Evolutionary conservation across 1,140 invertebrate genomes (phyloP).

Genomic region (Drosophila triauraria): DNA sequence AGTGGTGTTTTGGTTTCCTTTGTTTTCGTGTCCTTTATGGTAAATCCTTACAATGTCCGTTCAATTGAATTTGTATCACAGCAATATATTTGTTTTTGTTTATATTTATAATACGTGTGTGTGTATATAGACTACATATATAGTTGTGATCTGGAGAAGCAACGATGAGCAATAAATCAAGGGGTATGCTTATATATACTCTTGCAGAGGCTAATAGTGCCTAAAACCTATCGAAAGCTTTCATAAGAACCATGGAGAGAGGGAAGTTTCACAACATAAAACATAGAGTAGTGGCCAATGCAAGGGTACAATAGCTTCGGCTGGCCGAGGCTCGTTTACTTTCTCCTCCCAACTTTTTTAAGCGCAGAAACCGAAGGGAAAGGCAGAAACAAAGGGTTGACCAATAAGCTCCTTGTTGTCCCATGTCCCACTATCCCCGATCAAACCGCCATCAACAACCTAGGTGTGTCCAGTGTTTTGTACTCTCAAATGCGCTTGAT

Average conservation of each 20-base stretch:
- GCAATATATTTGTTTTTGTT: constrained; percentile 77
- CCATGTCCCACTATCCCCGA: background rate
- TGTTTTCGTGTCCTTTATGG: constrained; percentile 34
- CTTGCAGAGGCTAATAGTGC: background rate
- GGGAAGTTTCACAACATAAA: background rate
- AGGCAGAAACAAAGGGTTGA: constrained; percentile 2
- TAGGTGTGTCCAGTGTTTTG: constrained; percentile 63
- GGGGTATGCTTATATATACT: background rate
- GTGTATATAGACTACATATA: constrained; percentile 20
- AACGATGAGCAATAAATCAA: constrained; percentile 34
- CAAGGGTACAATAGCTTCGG: no score
- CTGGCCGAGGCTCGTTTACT: no score
- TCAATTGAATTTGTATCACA: constrained; percentile 84
- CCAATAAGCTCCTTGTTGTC: constrained; percentile 28
- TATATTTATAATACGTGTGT: constrained; percentile 38
- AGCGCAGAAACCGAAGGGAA: constrained; percentile 29
- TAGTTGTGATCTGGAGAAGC: constrained; percentile 34
- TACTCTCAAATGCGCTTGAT: constrained; percentile 85
- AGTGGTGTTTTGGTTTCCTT: constrained; percentile 28
- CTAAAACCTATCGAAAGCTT: constrained; percentile 9
- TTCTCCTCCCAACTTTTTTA: background rate
- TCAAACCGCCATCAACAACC: constrained; percentile 50
- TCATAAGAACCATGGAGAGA: constrained; percentile 3
- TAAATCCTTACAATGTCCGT: constrained; percentile 72
- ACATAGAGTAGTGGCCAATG: no score